Conservation (phyloP, 2,888 invertebrate species). For the Mayetiola destructor region DNA sequence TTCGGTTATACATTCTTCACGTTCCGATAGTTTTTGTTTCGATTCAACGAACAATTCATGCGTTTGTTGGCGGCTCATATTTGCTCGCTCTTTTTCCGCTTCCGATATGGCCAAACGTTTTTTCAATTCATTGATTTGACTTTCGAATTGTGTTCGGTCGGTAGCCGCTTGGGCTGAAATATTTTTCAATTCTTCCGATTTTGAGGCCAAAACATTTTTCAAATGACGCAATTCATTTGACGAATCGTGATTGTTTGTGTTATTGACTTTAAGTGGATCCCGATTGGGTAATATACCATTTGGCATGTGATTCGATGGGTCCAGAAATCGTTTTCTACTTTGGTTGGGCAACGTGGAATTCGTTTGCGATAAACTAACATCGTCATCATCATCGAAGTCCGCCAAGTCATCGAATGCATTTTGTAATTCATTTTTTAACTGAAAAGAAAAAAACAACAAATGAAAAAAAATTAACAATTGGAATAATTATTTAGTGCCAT, state of each 20-base stretch:
- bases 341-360: no score
- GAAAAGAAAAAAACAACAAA: slow-evolving; percentile 24
- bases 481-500: not conserved
- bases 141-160: slow-evolving; percentile 24
- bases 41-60: slow-evolving; percentile 45
- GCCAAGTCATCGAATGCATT: slow-evolving; percentile 54
- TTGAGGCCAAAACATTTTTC: slow-evolving; percentile 15
- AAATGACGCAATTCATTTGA: not conserved
- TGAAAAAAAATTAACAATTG: not conserved
- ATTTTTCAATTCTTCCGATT: slow-evolving; percentile 28
- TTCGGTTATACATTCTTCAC: slow-evolving; percentile 27
- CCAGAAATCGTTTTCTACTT: no score
- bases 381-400: slow-evolving; percentile 50
- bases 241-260: not conserved
- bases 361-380: slow-evolving; percentile 35
- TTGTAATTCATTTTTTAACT: slow-evolving; percentile 49
- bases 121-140: slow-evolving; percentile 38
- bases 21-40: slow-evolving; percentile 30
- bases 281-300: not conserved
- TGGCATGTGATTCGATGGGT: not conserved
- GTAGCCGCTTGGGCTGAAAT: slow-evolving; percentile 30
- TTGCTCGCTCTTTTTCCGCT: slow-evolving; percentile 45
- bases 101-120: slow-evolving; percentile 43
- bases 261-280: not conserved
- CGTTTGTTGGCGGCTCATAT: slow-evolving; percentile 44